These are phyloP conservation scores for Lasioglossum leucozonium DNA, from an alignment of 2,888 invertebrate species.

Conservation along the genomic window DNA sequence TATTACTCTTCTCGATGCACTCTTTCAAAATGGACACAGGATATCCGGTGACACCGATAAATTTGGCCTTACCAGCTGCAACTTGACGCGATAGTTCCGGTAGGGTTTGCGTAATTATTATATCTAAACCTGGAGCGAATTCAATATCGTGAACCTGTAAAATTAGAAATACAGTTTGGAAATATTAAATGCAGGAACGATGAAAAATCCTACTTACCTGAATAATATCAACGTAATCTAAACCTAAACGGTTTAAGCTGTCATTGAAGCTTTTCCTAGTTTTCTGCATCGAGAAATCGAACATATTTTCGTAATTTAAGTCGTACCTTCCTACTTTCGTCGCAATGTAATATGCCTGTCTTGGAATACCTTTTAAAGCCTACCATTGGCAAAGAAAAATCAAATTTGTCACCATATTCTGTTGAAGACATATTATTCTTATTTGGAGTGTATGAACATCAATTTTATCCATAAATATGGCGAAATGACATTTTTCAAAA, in stretches of 20 bases:
- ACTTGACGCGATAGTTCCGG: conserved; percentile 92
- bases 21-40: conserved; percentile 91
- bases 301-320: conserved; percentile 89
- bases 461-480: neutral
- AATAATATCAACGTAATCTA: conserved; percentile 95
- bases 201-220: conserved; percentile 87
- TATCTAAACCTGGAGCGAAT: conserved; percentile 91
- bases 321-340: conserved; percentile 97
- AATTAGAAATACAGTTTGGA: neutral
- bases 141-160: conserved; percentile 95
- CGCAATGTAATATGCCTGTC: conserved; percentile 94
- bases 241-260: conserved; percentile 89
- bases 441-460: neutral
- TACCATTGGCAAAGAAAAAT: conserved; percentile 74
- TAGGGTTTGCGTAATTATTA: conserved; percentile 93
- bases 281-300: conserved; percentile 93
- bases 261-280: conserved; percentile 91
- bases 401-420: neutral
- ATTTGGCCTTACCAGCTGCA: conserved; percentile 89
- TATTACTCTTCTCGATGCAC: conserved; percentile 88
- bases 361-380: conserved; percentile 92
- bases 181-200: neutral
- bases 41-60: conserved; percentile 95
- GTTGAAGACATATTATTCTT: neutral
- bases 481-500: neutral